Base-by-base conservation (phyloP, 2,113 vertebrate species). In the Hippocampus guttulatus region DNA sequence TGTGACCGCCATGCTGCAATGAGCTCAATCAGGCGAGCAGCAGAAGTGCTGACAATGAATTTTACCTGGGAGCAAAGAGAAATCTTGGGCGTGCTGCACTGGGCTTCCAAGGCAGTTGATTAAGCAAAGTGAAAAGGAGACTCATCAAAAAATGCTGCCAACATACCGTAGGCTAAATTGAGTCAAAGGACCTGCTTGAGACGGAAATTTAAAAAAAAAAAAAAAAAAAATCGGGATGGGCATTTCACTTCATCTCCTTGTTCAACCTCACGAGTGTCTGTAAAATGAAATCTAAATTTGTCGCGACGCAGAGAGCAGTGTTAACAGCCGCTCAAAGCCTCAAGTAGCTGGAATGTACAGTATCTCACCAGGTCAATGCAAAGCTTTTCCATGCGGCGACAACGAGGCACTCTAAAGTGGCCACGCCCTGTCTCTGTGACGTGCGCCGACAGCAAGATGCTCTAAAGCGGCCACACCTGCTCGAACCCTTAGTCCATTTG, bases 1-100 rank as follows among this genome's bases (percentile, higher is more conserved):
- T 83, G 82, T 90, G 87, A 81, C 81, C 77, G 76, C 69, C 58
- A 7, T 61, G 77, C 75, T 83, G 85, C 84, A 88, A 90, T 85
- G 83, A 76, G 78, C 78, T 83, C 80, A 87, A 91, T 88, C 85
- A 85, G 81, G 70, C 69, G 67, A 72, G 78, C 77, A 81, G 80
- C 77, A 88, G 78, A 82, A 87, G 85, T 80, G 83, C 84, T 81
- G 88, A 87, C 84, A 86, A 87, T 78, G 69, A 75, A 73, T 86
- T 89, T 60, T 84, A 91, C 85, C 86, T 87, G 76, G 69, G 70
- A 78, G 83, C 68, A 76, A 63, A 77, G 67, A 75, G 45, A 74
- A 54, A 45, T 45, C 43, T 23, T 68, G 71, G 72, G 70, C 23
- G 30, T 67, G 21, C 55, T 76, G 73, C 69, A 75, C 64, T 69